These are phyloP conservation scores for Tupaia chinensis DNA, from an alignment of 2,113 vertebrate genomes.

Conservation along the genomic window DNA sequence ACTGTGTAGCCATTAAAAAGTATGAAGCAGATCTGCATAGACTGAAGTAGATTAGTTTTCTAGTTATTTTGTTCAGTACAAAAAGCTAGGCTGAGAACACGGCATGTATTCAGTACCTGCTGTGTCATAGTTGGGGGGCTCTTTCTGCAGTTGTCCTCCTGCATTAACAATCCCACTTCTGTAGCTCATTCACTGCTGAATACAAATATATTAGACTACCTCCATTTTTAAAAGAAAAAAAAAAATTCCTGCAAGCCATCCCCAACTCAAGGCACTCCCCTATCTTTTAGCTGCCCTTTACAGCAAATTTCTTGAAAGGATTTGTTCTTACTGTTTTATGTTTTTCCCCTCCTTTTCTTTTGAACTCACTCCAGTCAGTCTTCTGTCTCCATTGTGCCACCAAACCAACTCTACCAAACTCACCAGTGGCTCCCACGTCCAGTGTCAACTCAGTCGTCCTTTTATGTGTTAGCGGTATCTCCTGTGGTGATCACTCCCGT, in stretches of 20 bases:
- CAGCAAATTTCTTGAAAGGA: background rate
- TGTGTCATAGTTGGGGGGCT: background rate
- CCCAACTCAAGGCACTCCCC: background rate
- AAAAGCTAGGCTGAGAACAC: background rate
- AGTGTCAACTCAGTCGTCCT: background rate
- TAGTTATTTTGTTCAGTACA: background rate
- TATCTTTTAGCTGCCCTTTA: background rate
- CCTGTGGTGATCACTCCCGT: background rate
- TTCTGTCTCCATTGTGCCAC: background rate
- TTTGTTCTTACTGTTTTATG: conserved; percentile 9
- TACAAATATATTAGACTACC: background rate
- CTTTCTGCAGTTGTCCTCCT: background rate
- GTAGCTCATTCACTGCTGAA: background rate
- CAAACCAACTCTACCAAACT: background rate
- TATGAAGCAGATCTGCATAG: background rate
- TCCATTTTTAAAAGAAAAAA: background rate
- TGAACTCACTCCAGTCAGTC: background rate
- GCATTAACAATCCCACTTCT: background rate
- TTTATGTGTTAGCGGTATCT: background rate
- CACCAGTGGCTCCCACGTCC: background rate
- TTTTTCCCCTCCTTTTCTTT: background rate
- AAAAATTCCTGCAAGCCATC: background rate
- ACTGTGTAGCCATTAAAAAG: background rate
- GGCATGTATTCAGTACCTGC: background rate
- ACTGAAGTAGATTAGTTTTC: background rate